These are phyloP conservation scores for Saguinus imperator DNA, from an alignment of 2,113 vertebrate genomes.

Conservation along the genomic window DNA sequence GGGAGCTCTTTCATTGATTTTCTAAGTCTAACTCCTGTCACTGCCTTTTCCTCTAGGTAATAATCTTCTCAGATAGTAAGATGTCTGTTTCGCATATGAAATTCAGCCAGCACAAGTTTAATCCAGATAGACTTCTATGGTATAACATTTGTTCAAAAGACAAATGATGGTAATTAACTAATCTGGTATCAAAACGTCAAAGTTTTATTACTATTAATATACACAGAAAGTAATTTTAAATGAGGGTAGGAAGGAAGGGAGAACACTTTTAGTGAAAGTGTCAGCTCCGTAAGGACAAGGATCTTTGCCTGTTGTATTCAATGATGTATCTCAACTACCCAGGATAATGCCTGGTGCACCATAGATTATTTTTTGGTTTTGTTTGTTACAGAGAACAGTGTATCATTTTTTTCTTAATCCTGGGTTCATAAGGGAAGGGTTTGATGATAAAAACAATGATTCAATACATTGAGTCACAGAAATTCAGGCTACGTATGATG, in stretches of 20 bases:
- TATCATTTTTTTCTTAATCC: not conserved
- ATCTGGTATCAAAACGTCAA: not conserved
- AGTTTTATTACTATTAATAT: not conserved
- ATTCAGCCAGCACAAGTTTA: not conserved
- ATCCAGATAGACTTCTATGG: not conserved
- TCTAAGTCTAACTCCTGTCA: not conserved
- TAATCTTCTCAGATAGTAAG: not conserved
- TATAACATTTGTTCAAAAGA: not conserved
- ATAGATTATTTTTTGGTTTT: not conserved
- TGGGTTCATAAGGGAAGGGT: not conserved
- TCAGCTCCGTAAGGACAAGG: not conserved
- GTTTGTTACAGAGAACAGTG: not conserved
- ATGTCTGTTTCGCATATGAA: not conserved
- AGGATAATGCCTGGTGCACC: not conserved
- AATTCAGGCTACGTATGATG: not conserved
- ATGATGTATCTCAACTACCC: not conserved
- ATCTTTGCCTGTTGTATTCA: not conserved
- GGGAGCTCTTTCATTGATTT: not conserved
- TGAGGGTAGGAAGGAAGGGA: not conserved
- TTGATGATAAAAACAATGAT: not conserved
- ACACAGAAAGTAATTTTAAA: not conserved
- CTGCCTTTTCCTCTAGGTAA: not conserved
- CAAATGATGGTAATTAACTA: not conserved
- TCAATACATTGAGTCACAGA: not conserved
- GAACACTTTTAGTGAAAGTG: not conserved